phyloP scores from a whole-genome alignment of 2,113 vertebrate species.

The Ciconia boyciana region DNA sequence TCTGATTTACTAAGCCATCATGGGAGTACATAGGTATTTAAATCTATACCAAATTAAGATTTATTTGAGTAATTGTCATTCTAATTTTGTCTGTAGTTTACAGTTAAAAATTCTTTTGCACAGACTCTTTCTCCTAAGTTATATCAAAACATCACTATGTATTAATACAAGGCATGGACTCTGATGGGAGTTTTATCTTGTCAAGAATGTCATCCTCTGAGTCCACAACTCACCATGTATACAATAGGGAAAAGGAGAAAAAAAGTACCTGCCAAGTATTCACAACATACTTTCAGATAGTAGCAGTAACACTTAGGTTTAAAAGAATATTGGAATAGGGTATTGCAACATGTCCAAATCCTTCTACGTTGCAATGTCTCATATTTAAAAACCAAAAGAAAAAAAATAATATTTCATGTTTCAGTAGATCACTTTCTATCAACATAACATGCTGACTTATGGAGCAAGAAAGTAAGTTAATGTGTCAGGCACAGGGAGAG shows the following conservation, averaged over 20 bases:
- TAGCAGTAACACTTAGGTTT: conserved; percentile 25
- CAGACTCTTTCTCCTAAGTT: not conserved
- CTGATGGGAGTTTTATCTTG: conserved; percentile 40
- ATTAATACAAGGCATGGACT: not conserved
- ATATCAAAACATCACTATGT: not conserved
- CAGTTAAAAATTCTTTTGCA: not conserved
- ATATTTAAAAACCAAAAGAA: not conserved
- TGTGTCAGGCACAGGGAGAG: not conserved
- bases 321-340: conserved; percentile 13
- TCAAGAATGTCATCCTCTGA: conserved; percentile 18
- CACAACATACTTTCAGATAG: conserved; percentile 41
- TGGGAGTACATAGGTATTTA: not conserved
- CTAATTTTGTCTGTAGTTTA: not conserved
- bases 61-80: not conserved
- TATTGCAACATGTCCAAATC: not conserved
- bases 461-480: not conserved
- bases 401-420: not conserved
- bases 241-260: not conserved
- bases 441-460: not conserved
- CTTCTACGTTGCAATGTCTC: not conserved
- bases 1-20: not conserved
- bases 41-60: not conserved
- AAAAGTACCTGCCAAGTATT: conserved; percentile 24
- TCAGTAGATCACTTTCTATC: not conserved
- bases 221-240: not conserved